Evolutionary conservation across 2,888 invertebrate species (phyloP).

Genomic region (Platypus cylindrus): DNA sequence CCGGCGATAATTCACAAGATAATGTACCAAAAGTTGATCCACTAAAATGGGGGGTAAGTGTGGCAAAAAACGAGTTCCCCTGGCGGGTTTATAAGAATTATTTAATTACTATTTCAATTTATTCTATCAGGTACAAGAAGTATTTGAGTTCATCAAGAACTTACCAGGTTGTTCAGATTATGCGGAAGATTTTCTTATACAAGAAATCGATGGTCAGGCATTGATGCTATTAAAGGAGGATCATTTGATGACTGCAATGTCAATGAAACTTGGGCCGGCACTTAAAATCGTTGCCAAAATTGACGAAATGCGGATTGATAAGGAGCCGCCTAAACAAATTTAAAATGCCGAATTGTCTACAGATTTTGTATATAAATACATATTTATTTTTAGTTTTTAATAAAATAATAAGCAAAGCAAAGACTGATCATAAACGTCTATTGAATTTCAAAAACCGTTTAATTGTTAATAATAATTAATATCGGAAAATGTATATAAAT

Average conservation of each 20-base stretch:
- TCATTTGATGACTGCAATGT: slow-evolving; percentile 87
- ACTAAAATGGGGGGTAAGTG: slow-evolving; percentile 50
- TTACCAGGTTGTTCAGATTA: slow-evolving; percentile 86
- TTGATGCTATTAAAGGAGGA: slow-evolving; percentile 83
- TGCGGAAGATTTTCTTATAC: slow-evolving; percentile 87
- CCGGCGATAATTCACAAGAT: slow-evolving; percentile 28
- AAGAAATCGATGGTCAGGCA: slow-evolving; percentile 95
- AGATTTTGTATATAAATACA: too few relatives aligned
- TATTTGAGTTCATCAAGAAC: slow-evolving; percentile 77
- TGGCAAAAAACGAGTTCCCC: slow-evolving; percentile 2
- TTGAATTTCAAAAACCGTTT: not conserved
- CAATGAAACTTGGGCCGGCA: slow-evolving; percentile 91
- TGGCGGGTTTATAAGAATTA: not conserved
- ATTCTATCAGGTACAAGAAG: slow-evolving; percentile 59
- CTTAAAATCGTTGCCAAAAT: slow-evolving; percentile 91
- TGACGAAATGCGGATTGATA: slow-evolving; percentile 63
- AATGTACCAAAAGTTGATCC: slow-evolving; percentile 45
- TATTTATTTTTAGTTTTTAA: too few relatives aligned
- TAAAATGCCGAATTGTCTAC: slow-evolving; percentile 9
- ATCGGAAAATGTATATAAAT: not conserved
- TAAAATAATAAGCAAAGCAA: too few relatives aligned
- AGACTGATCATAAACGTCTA: not conserved
- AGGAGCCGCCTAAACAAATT: slow-evolving; percentile 33
- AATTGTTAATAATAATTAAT: not conserved
- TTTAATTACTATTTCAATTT: slow-evolving; percentile 1